These are phyloP conservation scores for Leptopilina myrica DNA, from an alignment of 2,888 invertebrate genomes.

Conservation along the genomic window DNA sequence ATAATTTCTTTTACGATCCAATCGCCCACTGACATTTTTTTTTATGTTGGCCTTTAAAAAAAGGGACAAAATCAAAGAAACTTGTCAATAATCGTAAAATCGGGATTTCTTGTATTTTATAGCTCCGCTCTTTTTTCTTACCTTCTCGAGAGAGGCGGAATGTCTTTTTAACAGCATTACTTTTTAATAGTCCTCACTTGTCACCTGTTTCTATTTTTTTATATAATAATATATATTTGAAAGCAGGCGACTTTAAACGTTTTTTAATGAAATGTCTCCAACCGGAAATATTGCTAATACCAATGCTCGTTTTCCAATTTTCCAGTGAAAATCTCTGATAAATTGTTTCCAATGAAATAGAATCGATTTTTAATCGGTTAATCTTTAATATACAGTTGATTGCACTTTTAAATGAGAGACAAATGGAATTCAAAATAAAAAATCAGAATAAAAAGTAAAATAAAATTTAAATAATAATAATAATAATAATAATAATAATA, in stretches of 20 bases:
- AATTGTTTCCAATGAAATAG: no score
- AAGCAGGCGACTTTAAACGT: neutral
- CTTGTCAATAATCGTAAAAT: neutral
- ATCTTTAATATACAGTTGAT: no score
- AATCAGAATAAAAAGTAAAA: no score
- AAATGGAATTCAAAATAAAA: no score
- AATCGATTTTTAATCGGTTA: no score
- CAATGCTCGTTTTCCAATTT: neutral
- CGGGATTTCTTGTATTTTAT: neutral
- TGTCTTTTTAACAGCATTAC: neutral
- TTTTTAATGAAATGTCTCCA: neutral
- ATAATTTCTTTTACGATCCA: neutral
- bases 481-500: no score
- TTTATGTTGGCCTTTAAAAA: neutral
- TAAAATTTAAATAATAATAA: no score
- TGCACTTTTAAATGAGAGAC: no score
- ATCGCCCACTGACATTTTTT: neutral
- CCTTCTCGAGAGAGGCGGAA: neutral
- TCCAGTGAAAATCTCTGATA: no score
- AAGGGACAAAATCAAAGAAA: neutral
- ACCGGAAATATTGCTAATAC: neutral
- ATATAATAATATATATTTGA: no score
- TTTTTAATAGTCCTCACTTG: neutral
- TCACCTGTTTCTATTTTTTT: neutral
- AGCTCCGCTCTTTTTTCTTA: neutral